Evolutionary conservation across 1,140 invertebrate genomes (phyloP), one percentile per base, ranked within the genome.

Genomic region (Ditylenchus dipsaci): DNA sequence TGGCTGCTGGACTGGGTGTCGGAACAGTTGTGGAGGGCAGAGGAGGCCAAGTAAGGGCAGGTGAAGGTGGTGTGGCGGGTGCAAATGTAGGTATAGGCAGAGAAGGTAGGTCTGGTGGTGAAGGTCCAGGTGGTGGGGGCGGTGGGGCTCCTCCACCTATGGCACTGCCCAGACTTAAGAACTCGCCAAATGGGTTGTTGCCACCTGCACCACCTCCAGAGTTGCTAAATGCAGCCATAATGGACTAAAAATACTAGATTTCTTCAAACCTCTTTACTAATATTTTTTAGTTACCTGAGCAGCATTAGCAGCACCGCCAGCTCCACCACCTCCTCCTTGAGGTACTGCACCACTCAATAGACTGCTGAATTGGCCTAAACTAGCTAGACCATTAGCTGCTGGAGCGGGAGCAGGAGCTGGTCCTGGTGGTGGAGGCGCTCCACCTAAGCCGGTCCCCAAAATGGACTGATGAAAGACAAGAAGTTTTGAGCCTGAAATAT

Each of bases 211-310:
- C 59, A 29, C 29, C 27, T 33, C 59, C 59, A 13, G 59, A 61
- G n/a, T 61, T 61, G 29, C 59, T 61, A 21, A 61, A 61, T 26
- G 38, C 59, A n/a, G 59, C 27, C 59, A 61, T 61, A 7, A 61
- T 33, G 8, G 59, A 61, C 59, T 61, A 61, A 5, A 61, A 26
- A 61, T 33, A 53, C n/a, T n/a, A 53, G 3, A 53, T 53, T 53
- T 7, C 15, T 53, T 19, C 8, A 53, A 7, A 15, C 15, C 3
- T 53, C 8, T 53, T 53, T 53, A 7, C 8, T 8, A 53, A 53
- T 1, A 53, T 53, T 53, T 7, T 26, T 3, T 7, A 17, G 15
- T 53, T 15, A 53, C 49, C 49, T 53, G 49, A 5, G 49, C 49
- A 53, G 49, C 49, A 15, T 26, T 26, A 21, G 15, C 49, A 8